Conservation (phyloP, 2,888 invertebrate species). For the Acleris cristana region DNA sequence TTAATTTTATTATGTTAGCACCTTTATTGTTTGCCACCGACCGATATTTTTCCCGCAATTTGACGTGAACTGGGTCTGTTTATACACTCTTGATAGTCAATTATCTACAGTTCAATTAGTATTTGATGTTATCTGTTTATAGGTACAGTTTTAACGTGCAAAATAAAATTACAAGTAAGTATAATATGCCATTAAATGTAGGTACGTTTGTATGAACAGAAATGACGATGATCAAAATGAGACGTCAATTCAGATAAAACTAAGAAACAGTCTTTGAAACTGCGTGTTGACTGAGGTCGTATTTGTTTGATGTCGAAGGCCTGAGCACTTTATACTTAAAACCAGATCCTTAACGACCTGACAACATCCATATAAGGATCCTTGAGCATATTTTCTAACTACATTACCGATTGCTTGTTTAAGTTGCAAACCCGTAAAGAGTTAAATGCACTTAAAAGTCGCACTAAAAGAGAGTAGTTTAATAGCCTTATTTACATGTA, state of each 20-base stretch:
- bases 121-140: slow-evolving; percentile 30
- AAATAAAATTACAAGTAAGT: background rate
- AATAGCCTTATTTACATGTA: too few relatives aligned
- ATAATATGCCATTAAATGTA: too few relatives aligned
- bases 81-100: slow-evolving; percentile 23
- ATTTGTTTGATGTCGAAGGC: slow-evolving; percentile 15
- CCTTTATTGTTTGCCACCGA: slow-evolving; percentile 39
- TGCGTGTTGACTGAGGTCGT: slow-evolving; percentile 12
- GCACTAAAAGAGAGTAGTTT: too few relatives aligned
- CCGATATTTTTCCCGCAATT: slow-evolving; percentile 38
- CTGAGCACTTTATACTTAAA: slow-evolving; percentile 14
- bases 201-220: too few relatives aligned
- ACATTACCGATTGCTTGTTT: background rate
- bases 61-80: slow-evolving; percentile 41
- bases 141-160: slow-evolving; percentile 12
- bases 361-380: slow-evolving; percentile 18
- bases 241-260: too few relatives aligned
- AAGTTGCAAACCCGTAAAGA: background rate
- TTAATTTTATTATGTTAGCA: slow-evolving; percentile 37
- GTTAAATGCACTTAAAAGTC: background rate
- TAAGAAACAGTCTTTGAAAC: background rate
- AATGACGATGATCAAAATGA: too few relatives aligned
- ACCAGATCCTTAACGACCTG: slow-evolving; percentile 18
- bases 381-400: background rate
- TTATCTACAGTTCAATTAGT: slow-evolving; percentile 33